These are phyloP conservation scores for Gulo gulo DNA, from an alignment of 2,113 vertebrate genomes.

Conservation along the genomic window DNA sequence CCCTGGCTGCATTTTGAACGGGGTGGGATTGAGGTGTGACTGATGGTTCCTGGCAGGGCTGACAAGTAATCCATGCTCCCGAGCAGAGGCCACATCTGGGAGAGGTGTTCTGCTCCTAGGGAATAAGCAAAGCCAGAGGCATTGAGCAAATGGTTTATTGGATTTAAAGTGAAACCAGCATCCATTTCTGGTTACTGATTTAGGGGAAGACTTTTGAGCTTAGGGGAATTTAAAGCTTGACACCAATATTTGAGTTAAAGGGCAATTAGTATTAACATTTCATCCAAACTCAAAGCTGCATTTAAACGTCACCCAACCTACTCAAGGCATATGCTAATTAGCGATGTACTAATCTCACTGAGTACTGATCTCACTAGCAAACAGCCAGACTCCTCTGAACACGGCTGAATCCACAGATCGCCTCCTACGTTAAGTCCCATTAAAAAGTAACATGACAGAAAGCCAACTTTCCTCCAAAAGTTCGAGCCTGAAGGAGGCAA, in stretches of 20 bases:
- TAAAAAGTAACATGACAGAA: neutral
- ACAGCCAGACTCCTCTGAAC: neutral
- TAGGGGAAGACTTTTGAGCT: neutral
- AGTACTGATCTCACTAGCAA: neutral
- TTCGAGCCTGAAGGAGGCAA: neutral
- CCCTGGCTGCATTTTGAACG: no score
- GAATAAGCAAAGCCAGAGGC: neutral
- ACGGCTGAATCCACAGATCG: neutral
- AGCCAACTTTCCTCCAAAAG: neutral
- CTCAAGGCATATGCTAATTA: neutral
- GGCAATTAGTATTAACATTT: neutral
- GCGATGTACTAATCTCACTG: no score
- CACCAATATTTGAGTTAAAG: neutral
- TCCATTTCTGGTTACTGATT: neutral
- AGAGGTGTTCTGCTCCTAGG: no score
- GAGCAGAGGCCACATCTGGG: neutral
- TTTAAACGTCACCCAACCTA: neutral
- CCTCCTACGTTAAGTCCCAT: neutral
- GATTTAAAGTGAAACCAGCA: neutral
- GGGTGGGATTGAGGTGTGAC: neutral
- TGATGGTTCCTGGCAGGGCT: neutral
- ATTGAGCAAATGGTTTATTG: neutral
- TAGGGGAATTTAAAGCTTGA: neutral
- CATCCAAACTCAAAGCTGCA: neutral
- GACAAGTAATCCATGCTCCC: neutral